These are phyloP conservation scores for Rhabdornis inornatus DNA, from an alignment of 2,113 vertebrate species.

Conservation along the genomic window DNA sequence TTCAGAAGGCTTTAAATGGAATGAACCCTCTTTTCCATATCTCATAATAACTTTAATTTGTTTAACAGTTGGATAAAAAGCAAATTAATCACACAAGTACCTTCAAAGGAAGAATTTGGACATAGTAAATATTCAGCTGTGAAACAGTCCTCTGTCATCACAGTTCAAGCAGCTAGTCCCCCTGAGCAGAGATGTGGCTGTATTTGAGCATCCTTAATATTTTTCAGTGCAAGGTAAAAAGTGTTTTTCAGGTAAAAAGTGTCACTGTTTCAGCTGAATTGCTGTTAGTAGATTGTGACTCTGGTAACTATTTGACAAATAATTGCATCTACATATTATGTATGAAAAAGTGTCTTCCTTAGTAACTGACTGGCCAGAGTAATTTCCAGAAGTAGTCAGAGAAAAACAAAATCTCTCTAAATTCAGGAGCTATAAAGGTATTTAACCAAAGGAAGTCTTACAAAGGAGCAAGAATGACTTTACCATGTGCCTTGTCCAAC, in stretches of 20 bases:
- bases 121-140: neutral
- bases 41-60: constrained; percentile 14
- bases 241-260: neutral
- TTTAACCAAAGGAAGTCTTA: neutral
- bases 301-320: neutral
- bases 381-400: neutral
- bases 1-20: neutral
- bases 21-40: neutral
- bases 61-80: constrained; percentile 35
- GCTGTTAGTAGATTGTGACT: neutral
- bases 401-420: neutral
- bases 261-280: neutral
- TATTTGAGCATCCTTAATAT: neutral
- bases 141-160: neutral
- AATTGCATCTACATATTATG: neutral
- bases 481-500: neutral
- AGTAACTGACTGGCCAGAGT: neutral
- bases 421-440: neutral
- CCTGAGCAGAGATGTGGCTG: neutral
- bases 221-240: neutral
- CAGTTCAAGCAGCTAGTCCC: neutral
- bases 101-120: neutral
- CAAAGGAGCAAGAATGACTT: neutral
- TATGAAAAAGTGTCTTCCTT: neutral
- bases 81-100: neutral